phyloP scores from a whole-genome alignment of 1,140 invertebrate genomes.

The Dendrolimus punctatus region DNA sequence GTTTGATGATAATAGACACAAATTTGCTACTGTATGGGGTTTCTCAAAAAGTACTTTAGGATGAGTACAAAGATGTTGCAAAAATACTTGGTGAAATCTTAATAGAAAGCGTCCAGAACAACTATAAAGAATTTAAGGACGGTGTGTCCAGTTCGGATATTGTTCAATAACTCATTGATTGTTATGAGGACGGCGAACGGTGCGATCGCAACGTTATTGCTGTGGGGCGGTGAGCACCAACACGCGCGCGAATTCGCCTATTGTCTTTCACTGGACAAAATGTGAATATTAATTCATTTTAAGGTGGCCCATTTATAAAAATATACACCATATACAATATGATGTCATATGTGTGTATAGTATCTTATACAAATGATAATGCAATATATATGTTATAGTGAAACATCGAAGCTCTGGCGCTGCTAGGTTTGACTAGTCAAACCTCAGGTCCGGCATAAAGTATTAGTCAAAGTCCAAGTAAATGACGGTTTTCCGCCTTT shows the following conservation, averaged over 20 bases:
- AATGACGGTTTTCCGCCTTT: no score
- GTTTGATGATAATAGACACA: no score
- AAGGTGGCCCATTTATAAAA: background rate
- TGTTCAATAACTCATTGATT: slow-evolving; percentile 54
- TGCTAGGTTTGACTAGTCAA: no score
- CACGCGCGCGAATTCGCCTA: slow-evolving; percentile 32
- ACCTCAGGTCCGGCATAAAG: no score
- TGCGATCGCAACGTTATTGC: slow-evolving; percentile 46
- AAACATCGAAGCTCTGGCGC: no score
- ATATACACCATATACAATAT: background rate
- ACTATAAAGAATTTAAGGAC: slow-evolving; percentile 4
- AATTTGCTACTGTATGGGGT: no score
- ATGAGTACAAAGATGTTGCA: no score
- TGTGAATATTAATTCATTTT: slow-evolving; percentile 50
- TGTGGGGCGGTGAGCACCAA: slow-evolving; percentile 30
- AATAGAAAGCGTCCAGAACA: slow-evolving; percentile 7
- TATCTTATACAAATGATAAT: no score
- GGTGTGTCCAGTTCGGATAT: slow-evolving; percentile 36
- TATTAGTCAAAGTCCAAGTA: no score
- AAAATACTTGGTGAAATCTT: background rate
- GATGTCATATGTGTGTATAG: no score
- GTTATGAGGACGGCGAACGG: slow-evolving; percentile 58
- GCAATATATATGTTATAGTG: no score
- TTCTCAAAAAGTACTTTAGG: no score
- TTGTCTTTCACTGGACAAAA: slow-evolving; percentile 47